Percentiles rank a stretch among this genome's conserved stretches.
phyloP scores from a whole-genome alignment of 2,888 invertebrate genomes.

The Isoperla grammatica region DNA sequence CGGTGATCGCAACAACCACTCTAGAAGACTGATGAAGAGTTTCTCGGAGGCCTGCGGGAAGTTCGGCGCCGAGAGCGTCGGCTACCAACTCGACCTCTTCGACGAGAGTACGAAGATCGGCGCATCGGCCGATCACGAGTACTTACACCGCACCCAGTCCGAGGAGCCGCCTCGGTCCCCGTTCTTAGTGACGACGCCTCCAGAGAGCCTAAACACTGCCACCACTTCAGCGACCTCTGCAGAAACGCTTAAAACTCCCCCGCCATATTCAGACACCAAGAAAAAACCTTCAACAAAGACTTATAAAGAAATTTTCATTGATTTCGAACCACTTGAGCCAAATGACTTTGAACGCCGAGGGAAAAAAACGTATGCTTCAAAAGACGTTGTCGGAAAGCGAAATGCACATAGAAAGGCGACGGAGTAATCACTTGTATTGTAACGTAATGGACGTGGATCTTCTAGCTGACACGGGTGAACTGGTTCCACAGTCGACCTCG shows the following conservation, averaged over 20 bases:
- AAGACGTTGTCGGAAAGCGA: constrained; percentile 80
- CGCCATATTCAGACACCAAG: constrained; percentile 13
- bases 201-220: constrained; percentile 39
- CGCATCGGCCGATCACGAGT: constrained; percentile 57
- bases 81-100: constrained; percentile 18
- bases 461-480: constrained; percentile 13
- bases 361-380: constrained; percentile 46
- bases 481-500: constrained; percentile 22
- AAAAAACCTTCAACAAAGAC: constrained; percentile 43
- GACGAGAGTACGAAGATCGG: constrained; percentile 14
- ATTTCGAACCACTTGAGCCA: constrained; percentile 84
- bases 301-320: constrained; percentile 77
- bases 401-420: constrained; percentile 54
- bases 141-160: constrained; percentile 75
- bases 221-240: constrained; percentile 18
- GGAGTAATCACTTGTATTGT: constrained; percentile 19
- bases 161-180: constrained; percentile 79
- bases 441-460: constrained; percentile 32
- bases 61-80: constrained; percentile 30
- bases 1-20: constrained; percentile 57
- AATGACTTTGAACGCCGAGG: constrained; percentile 45
- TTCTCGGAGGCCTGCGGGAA: constrained; percentile 65
- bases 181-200: constrained; percentile 55
- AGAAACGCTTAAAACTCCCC: constrained; percentile 19
- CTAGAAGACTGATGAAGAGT: constrained; percentile 76